Percentiles rank a stretch among this genome's conserved stretches.
Evolutionary conservation across 92 coral and sea anemone genomes (phyloP).

Genomic region (Siderastrea siderea): DNA sequence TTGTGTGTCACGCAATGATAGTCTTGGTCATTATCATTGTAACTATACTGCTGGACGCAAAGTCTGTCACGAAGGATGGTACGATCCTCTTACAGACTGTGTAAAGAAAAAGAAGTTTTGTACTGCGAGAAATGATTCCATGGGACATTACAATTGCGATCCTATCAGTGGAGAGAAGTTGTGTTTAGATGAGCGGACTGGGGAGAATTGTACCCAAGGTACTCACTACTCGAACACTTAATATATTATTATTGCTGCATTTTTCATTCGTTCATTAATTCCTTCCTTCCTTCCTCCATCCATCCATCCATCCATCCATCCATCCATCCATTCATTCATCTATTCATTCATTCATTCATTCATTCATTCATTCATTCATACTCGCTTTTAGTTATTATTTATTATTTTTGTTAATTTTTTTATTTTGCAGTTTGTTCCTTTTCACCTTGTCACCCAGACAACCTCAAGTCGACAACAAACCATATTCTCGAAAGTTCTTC

Average conservation of each 20-base stretch:
- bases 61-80: conserved; percentile 85
- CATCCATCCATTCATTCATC: too few species aligned
- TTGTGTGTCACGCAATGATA: conserved; percentile 76
- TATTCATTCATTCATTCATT: too few species aligned
- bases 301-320: too few species aligned
- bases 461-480: background rate
- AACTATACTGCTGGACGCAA: conserved; percentile 76
- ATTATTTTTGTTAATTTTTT: too few species aligned
- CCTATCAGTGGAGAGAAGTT: conserved; percentile 78
- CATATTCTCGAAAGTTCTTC: background rate
- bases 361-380: too few species aligned
- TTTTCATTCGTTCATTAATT: too few species aligned
- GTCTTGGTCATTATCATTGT: conserved; percentile 77
- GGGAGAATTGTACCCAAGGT: conserved; percentile 84
- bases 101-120: conserved; percentile 77
- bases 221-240: background rate
- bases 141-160: conserved; percentile 86
- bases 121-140: conserved; percentile 81
- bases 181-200: conserved; percentile 81
- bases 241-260: too few species aligned
- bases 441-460: background rate
- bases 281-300: too few species aligned
- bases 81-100: conserved; percentile 72
- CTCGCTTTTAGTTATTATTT: too few species aligned
- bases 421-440: background rate